A percentile compares a stretch with the other conserved stretches of the same genome.
phyloP scores from a whole-genome alignment of 2,113 vertebrate species.

The Tragelaphus strepsiceros region DNA sequence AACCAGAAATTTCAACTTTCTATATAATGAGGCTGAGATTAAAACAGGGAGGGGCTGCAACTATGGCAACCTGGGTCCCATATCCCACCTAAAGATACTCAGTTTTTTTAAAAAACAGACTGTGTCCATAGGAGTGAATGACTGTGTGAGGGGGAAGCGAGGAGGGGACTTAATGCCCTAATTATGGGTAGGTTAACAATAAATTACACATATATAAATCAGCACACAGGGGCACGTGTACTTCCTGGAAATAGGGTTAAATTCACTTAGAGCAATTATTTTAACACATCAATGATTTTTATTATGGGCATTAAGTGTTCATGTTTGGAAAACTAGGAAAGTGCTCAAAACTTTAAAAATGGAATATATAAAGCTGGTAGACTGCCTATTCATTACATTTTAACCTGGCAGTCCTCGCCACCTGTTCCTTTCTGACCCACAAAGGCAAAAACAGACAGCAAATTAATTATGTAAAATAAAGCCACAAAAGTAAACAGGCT shows the following conservation, averaged over 20 bases:
- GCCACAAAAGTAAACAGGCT: not conserved
- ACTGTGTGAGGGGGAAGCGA: not conserved
- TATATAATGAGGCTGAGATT: not conserved
- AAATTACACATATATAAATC: not conserved
- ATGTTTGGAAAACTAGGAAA: not conserved
- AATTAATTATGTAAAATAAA: slow-evolving; percentile 4
- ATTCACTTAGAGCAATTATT: slow-evolving; percentile 11
- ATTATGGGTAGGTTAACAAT: not conserved
- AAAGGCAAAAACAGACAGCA: not conserved
- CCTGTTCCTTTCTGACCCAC: not conserved
- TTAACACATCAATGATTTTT: not conserved
- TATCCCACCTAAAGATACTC: not conserved
- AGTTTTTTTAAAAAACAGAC: not conserved
- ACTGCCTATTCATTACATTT: not conserved
- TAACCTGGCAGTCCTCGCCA: not conserved
- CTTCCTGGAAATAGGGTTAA: slow-evolving; percentile 24
- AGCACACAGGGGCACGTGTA: not conserved
- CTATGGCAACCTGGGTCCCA: not conserved
- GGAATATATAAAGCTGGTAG: not conserved
- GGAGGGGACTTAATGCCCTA: not conserved
- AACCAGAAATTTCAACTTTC: not conserved
- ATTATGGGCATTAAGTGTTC: not conserved
- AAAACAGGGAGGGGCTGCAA: not conserved
- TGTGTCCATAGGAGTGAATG: not conserved
- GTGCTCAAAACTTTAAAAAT: slow-evolving; percentile 11